Percentiles rank a stretch among this genome's conserved stretches.
These are phyloP conservation scores for Rhaphigaster nebulosa DNA, from an alignment of 2,888 invertebrate species.

Conservation along the genomic window DNA sequence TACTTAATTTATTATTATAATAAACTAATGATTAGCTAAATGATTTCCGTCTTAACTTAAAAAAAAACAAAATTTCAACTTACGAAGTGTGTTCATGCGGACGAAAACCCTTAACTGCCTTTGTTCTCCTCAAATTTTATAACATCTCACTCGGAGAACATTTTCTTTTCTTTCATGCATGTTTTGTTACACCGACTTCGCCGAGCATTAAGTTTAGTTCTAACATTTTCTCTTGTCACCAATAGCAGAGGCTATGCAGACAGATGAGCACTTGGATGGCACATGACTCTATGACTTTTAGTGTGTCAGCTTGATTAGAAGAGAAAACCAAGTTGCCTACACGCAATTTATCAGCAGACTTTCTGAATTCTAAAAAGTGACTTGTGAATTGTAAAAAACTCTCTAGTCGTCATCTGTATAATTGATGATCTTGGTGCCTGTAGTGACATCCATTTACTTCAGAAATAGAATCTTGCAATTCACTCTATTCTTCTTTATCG, in stretches of 20 bases:
- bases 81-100: not conserved
- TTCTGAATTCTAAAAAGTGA: conserved; percentile 14
- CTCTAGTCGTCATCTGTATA: not conserved
- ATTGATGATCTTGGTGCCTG: not conserved
- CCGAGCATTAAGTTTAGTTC: not conserved
- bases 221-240: not conserved
- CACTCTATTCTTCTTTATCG: not conserved
- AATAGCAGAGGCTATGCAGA: not conserved
- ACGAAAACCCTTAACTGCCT: no score
- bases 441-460: not conserved
- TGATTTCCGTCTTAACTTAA: not conserved
- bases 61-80: not conserved
- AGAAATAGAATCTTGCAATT: not conserved
- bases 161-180: not conserved
- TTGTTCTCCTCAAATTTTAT: no score
- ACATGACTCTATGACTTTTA: not conserved
- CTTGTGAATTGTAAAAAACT: not conserved
- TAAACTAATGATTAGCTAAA: not conserved
- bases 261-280: not conserved
- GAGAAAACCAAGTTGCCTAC: not conserved
- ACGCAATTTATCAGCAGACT: not conserved
- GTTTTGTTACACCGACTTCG: not conserved
- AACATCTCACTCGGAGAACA: no score
- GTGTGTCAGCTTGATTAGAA: not conserved
- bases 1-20: not conserved